phyloP scores from a whole-genome alignment of 2,888 invertebrate species.

The Formica aserva region DNA sequence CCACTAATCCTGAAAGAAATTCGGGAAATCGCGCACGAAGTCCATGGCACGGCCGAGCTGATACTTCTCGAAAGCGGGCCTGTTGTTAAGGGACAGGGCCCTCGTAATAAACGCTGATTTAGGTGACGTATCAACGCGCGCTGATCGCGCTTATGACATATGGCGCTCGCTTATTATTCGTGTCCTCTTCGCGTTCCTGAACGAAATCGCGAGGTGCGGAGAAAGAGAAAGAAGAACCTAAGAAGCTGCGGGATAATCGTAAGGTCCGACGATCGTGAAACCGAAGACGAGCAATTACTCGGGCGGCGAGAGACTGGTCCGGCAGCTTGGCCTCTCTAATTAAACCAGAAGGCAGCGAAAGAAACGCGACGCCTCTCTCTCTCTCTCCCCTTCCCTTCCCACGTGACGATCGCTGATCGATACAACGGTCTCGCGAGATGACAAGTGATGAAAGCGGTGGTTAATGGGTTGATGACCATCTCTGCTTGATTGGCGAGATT shows the following conservation, averaged over 20 bases:
- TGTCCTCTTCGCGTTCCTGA: constrained; percentile 14
- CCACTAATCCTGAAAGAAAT: background rate
- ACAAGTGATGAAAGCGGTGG: constrained; percentile 39
- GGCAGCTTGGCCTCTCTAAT: constrained; percentile 56
- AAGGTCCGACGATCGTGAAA: constrained; percentile 56
- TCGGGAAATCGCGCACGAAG: constrained; percentile 2
- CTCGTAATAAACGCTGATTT: constrained; percentile 72
- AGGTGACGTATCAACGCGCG: constrained; percentile 64
- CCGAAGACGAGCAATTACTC: constrained; percentile 66
- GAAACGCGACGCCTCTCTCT: background rate
- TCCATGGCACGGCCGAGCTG: background rate
- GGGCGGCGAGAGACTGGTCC: constrained; percentile 7
- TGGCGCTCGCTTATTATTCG: constrained; percentile 52
- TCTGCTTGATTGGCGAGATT: constrained; percentile 9
- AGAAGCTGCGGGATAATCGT: constrained; percentile 43
- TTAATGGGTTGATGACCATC: constrained; percentile 19
- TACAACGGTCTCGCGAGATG: constrained; percentile 15
- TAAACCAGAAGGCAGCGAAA: constrained; percentile 52
- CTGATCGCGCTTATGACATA: constrained; percentile 58
- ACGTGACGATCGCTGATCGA: constrained; percentile 45
- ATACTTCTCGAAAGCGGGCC: constrained; percentile 38
- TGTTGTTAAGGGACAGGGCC: constrained; percentile 27
- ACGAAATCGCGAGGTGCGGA: constrained; percentile 13
- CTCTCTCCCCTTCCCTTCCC: too few relatives aligned
- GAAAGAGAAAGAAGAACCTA: background rate